A percentile compares a stretch with the other conserved stretches of the same genome.
Conservation (phyloP, 2,113 vertebrate species). For the Labeo rohita region DNA sequence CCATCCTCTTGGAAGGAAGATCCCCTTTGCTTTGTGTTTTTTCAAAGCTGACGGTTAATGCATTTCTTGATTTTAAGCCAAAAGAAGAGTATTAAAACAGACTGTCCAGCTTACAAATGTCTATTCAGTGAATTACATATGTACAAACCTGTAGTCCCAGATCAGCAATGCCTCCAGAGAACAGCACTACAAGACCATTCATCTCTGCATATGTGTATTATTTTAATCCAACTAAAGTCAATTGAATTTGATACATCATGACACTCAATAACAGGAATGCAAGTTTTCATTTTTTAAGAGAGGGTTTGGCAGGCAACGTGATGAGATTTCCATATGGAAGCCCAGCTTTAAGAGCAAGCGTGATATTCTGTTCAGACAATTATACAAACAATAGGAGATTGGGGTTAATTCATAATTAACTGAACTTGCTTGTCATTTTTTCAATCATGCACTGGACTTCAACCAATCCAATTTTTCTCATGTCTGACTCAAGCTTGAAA, state of each 20-base stretch:
- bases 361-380: slow-evolving; percentile 80
- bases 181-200: background rate
- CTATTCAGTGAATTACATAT: background rate
- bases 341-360: slow-evolving; percentile 89
- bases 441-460: slow-evolving; percentile 58
- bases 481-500: slow-evolving; percentile 23
- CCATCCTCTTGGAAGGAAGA: background rate
- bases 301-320: slow-evolving; percentile 77
- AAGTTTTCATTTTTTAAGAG: slow-evolving; percentile 85
- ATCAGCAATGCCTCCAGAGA: background rate
- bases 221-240: slow-evolving; percentile 89
- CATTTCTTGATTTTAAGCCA: background rate
- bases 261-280: slow-evolving; percentile 97
- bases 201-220: slow-evolving; percentile 83
- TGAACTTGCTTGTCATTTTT: slow-evolving; percentile 62
- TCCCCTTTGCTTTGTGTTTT: background rate
- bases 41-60: background rate
- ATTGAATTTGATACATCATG: slow-evolving; percentile 98
- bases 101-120: background rate
- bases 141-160: background rate
- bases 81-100: background rate
- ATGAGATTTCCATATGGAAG: slow-evolving; percentile 92
- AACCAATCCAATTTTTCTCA: slow-evolving; percentile 61
- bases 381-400: slow-evolving; percentile 69
- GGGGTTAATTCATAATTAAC: slow-evolving; percentile 66